These are phyloP conservation scores for Coenobita brevimanus DNA, from an alignment of 1,140 invertebrate species.

Conservation along the genomic window DNA sequence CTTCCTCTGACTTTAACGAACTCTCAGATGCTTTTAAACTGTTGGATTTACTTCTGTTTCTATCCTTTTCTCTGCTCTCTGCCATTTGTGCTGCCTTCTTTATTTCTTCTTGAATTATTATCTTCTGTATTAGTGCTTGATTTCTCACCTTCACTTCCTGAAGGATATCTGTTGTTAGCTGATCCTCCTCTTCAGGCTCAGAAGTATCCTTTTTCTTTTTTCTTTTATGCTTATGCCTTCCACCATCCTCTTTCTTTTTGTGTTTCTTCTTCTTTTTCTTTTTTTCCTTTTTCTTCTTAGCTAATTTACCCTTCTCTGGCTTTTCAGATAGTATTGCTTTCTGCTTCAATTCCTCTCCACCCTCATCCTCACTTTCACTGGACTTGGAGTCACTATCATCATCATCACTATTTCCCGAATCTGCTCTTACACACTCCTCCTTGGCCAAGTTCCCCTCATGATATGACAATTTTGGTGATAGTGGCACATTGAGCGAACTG, in stretches of 20 bases:
- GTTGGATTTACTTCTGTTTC: not conserved
- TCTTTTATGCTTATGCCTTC: constrained; percentile 8
- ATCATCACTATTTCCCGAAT: constrained; percentile 40
- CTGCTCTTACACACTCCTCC: not conserved
- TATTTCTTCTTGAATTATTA: constrained; percentile 27
- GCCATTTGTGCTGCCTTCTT: not conserved
- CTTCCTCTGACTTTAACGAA: not conserved
- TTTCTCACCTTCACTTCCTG: constrained; percentile 31
- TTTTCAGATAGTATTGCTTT: not conserved
- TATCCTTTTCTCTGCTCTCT: constrained; percentile 13
- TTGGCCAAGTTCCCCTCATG: too few species aligned
- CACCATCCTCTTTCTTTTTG: constrained; percentile 29
- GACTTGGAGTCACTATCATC: constrained; percentile 48
- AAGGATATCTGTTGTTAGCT: constrained; percentile 5
- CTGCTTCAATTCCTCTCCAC: not conserved
- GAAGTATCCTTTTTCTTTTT: constrained; percentile 17
- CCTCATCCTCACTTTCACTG: constrained; percentile 36
- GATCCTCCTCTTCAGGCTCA: not conserved
- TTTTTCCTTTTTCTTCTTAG: constrained; percentile 59
- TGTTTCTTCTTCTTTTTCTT: constrained; percentile 53
- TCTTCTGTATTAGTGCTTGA: constrained; percentile 27
- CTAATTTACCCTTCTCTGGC: constrained; percentile 15
- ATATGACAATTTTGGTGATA: constrained; percentile 29
- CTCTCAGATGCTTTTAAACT: not conserved
- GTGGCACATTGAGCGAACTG: constrained; percentile 47